phyloP scores from a whole-genome alignment of 1,140 invertebrate genomes.

The Drosophila nebulosa region DNA sequence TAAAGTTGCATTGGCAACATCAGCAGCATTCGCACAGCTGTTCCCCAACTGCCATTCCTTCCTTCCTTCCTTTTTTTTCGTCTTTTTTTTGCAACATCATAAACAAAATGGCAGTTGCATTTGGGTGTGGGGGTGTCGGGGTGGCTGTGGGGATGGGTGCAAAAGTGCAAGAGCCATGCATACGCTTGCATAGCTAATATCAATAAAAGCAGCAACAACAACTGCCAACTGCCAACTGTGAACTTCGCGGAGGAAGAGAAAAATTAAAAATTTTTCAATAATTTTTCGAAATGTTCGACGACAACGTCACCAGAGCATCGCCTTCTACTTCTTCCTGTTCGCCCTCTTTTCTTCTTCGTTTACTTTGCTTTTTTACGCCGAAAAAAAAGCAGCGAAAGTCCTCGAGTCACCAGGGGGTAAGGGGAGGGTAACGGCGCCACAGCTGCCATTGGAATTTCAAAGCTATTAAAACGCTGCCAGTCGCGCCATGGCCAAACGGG shows the following conservation, averaged over 20 bases:
- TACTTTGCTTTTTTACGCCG: conserved; percentile 34
- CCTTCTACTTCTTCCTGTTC: conserved; percentile 8
- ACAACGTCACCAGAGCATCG: conserved; percentile 41
- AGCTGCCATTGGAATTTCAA: conserved; percentile 79
- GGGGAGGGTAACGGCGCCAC: conserved; percentile 45
- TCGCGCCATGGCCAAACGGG: conserved; percentile 72
- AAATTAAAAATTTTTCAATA: conserved; percentile 77
- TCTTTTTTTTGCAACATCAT: conserved; percentile 60
- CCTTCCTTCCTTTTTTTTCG: not conserved
- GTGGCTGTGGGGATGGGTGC: conserved; percentile 23
- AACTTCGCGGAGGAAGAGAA: conserved; percentile 49
- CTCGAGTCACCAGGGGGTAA: not conserved
- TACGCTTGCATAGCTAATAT: conserved; percentile 73
- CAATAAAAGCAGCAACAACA: conserved; percentile 68
- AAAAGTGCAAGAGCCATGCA: conserved; percentile 22
- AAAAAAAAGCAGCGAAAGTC: conserved; percentile 17
- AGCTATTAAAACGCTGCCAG: conserved; percentile 80
- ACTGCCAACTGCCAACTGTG: conserved; percentile 24
- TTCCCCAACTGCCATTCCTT: conserved; percentile 5
- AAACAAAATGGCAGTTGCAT: conserved; percentile 74
- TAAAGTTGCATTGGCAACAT: conserved; percentile 62
- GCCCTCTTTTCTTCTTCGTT: conserved; percentile 7
- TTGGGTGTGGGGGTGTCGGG: conserved; percentile 17
- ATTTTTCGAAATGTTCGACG: conserved; percentile 77
- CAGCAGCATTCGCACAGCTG: conserved; percentile 5